Percentiles rank a stretch among this genome's conserved stretches.
Evolutionary conservation across 1,140 invertebrate genomes (phyloP).

Genomic region (Caenorhabditis inopinata): DNA sequence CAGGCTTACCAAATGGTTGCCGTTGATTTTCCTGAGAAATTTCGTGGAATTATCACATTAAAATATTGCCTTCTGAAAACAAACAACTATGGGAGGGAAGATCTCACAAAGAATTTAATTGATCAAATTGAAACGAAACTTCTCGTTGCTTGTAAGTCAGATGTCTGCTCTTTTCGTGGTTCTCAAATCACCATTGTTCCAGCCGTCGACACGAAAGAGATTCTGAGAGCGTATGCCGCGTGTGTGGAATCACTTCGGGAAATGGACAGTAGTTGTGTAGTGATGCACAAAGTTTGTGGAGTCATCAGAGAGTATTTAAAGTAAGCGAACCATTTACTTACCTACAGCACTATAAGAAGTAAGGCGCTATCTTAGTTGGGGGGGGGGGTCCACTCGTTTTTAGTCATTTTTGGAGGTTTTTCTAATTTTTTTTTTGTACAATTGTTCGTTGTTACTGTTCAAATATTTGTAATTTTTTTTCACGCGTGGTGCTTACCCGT

Average conservation of each 20-base stretch:
- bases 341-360: too few species aligned
- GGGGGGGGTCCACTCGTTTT: too few species aligned
- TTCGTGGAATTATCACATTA: not conserved
- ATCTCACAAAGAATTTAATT: constrained; percentile 45
- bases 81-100: constrained; percentile 52
- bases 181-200: constrained; percentile 38
- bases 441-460: too few species aligned
- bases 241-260: constrained; percentile 87
- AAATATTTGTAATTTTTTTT: too few species aligned
- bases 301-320: constrained; percentile 77
- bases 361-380: too few species aligned
- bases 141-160: constrained; percentile 52
- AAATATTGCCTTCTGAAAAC: constrained; percentile 25
- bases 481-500: too few species aligned
- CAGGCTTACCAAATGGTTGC: constrained; percentile 35
- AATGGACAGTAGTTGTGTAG: constrained; percentile 86
- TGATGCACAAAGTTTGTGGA: constrained; percentile 89
- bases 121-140: constrained; percentile 42
- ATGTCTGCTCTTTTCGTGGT: not conserved
- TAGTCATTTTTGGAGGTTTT: too few species aligned
- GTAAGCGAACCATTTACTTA: too few species aligned
- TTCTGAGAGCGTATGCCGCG: constrained; percentile 91
- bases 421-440: too few species aligned
- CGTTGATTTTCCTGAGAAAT: constrained; percentile 1
- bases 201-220: constrained; percentile 94